phyloP scores from a whole-genome alignment of 2,113 vertebrate genomes.

The Proteles cristata region DNA sequence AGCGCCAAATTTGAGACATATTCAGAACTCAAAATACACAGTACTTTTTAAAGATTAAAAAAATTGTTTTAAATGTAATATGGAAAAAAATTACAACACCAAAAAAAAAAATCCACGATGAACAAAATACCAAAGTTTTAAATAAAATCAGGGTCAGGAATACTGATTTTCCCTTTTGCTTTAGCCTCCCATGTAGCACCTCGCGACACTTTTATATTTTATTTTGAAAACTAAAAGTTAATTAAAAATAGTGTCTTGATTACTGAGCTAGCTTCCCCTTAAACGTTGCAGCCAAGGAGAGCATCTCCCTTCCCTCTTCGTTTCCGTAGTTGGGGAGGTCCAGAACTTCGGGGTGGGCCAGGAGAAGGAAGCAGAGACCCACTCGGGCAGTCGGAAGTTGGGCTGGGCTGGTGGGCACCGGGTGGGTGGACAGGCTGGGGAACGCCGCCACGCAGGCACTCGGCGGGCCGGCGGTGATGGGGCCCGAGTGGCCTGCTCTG shows the following conservation, averaged over 20 bases:
- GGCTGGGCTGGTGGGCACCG: accelerated
- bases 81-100: background rate
- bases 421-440: accelerated
- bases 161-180: background rate
- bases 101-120: background rate
- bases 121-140: background rate
- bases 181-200: background rate
- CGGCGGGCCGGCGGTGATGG: no score
- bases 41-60: background rate
- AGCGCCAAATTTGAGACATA: background rate
- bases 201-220: background rate
- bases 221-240: background rate
- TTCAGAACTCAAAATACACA: background rate
- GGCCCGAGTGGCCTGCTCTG: accelerated
- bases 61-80: background rate
- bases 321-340: background rate
- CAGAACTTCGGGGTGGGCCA: accelerated
- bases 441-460: accelerated
- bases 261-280: background rate
- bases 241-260: background rate
- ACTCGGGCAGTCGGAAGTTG: background rate
- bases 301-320: background rate
- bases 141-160: background rate
- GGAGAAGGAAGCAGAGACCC: background rate
- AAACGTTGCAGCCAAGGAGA: no score